A percentile compares a stretch with the other conserved stretches of the same genome.
phyloP scores from a whole-genome alignment of 2,888 invertebrate species.

The Tortricodes alternella region DNA sequence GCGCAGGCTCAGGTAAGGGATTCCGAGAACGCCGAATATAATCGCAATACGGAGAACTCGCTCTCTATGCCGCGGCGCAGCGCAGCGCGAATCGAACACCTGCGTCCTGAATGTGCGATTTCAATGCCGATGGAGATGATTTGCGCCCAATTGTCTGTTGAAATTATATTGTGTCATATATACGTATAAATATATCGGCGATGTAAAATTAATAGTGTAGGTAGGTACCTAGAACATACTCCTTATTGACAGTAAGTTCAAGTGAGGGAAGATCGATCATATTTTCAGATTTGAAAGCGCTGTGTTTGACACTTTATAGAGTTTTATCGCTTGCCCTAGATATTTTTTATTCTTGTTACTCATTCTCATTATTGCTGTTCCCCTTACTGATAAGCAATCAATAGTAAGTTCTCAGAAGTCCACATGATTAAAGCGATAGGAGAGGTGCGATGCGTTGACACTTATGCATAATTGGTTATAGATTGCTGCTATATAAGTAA shows the following conservation, averaged over 20 bases:
- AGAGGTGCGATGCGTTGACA: constrained; percentile 24
- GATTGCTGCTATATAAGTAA: constrained; percentile 16
- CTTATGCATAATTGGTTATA: constrained; percentile 17
- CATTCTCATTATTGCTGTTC: constrained; percentile 31
- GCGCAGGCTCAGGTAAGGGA: constrained; percentile 69
- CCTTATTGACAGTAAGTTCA: no score
- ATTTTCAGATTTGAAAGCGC: background rate
- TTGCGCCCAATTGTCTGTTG: constrained; percentile 19
- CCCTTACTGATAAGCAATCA: constrained; percentile 29
- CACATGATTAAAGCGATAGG: constrained; percentile 26
- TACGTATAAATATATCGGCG: background rate
- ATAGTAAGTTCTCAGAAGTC: constrained; percentile 28
- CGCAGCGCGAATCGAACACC: constrained; percentile 68
- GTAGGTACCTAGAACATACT: no score
- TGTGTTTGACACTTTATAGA: background rate
- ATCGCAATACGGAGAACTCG: constrained; percentile 73
- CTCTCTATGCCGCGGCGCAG: constrained; percentile 60
- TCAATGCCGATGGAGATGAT: constrained; percentile 25
- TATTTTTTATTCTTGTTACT: constrained; percentile 29
- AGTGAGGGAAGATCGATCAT: background rate
- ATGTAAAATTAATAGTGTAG: background rate
- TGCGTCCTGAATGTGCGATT: constrained; percentile 41
- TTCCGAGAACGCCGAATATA: constrained; percentile 80
- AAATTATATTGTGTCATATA: background rate
- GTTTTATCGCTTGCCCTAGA: constrained; percentile 19